Percentiles rank a stretch among this genome's conserved stretches.
phyloP scores from a whole-genome alignment of 2,797 vertebrate genomes.

The Chiroxiphia lanceolata region DNA sequence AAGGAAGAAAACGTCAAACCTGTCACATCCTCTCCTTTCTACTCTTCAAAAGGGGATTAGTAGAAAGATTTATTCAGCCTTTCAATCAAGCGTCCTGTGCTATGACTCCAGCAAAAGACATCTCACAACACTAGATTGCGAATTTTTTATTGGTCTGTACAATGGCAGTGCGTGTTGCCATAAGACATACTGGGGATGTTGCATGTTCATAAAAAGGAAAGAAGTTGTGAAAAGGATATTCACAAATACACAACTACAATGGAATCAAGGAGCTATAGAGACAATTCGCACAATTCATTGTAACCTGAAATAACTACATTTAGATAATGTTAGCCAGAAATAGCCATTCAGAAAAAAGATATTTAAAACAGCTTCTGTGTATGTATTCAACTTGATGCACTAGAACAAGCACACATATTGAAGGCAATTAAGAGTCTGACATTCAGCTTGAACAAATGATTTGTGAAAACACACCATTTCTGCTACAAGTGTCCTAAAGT shows the following conservation, averaged over 20 bases:
- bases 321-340: background rate
- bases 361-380: background rate
- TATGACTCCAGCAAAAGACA: background rate
- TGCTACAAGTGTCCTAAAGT: background rate
- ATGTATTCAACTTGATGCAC: background rate
- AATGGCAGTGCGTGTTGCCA: background rate
- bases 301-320: background rate
- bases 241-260: background rate
- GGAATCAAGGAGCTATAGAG: background rate
- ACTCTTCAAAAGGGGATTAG: background rate
- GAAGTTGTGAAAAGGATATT: background rate
- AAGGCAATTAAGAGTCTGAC: constrained; percentile 1
- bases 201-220: background rate
- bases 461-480: background rate
- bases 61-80: background rate
- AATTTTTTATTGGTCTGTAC: background rate
- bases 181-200: background rate
- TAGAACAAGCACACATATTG: background rate
- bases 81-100: background rate
- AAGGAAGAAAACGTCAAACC: background rate
- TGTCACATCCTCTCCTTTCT: background rate
- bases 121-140: background rate
- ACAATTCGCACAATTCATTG: background rate
- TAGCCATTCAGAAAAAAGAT: background rate
- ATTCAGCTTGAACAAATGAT: background rate